These are phyloP conservation scores for Aphrophora alni DNA, from an alignment of 2,888 invertebrate genomes.

Conservation along the genomic window DNA sequence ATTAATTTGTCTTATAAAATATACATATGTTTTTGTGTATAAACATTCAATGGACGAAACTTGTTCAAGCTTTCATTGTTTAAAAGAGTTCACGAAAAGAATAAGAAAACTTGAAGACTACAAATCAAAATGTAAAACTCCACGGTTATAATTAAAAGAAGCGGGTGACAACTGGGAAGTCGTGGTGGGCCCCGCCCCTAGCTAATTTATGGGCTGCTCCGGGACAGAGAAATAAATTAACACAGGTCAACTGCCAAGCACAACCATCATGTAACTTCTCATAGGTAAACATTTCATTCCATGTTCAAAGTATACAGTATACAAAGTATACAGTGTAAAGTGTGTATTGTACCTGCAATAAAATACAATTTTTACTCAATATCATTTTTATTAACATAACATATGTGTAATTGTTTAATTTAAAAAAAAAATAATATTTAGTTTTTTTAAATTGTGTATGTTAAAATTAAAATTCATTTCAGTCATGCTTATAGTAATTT, in stretches of 20 bases:
- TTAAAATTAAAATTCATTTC: too few relatives aligned
- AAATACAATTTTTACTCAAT: too few relatives aligned
- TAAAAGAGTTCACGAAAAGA: slow-evolving; percentile 9
- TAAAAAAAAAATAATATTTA: too few relatives aligned
- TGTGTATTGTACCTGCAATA: too few relatives aligned
- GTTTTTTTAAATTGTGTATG: too few relatives aligned
- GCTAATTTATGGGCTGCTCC: slow-evolving; percentile 26
- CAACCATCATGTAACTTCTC: background rate
- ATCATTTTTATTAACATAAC: too few relatives aligned
- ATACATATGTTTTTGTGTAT: background rate
- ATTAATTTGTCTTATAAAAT: background rate
- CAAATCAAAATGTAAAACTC: slow-evolving; percentile 36
- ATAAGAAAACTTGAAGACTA: slow-evolving; percentile 24
- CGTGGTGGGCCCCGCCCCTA: slow-evolving; percentile 27
- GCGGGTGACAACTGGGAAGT: slow-evolving; percentile 32
- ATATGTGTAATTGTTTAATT: too few relatives aligned
- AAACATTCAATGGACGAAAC: background rate
- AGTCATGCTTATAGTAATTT: too few relatives aligned
- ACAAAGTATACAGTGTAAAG: background rate
- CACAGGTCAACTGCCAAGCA: slow-evolving; percentile 1
- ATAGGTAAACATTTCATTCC: background rate
- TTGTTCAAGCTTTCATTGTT: background rate
- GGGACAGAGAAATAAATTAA: slow-evolving; percentile 1
- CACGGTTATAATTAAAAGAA: slow-evolving; percentile 38
- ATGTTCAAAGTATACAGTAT: background rate